These are phyloP conservation scores for Pluvialis apricaria DNA, from an alignment of 2,113 vertebrate genomes.

Conservation along the genomic window DNA sequence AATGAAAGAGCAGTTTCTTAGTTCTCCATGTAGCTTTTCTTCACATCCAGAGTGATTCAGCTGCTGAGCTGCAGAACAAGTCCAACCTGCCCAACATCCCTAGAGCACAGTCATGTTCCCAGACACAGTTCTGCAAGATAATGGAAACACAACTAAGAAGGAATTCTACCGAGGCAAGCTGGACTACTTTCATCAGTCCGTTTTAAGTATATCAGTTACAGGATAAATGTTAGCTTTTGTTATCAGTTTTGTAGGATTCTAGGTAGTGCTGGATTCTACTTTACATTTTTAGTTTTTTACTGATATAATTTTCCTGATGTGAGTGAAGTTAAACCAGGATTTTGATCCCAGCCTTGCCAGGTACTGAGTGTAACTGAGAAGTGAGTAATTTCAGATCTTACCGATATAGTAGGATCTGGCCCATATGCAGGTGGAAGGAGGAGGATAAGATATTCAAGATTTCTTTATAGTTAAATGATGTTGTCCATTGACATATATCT, in stretches of 20 bases:
- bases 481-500: fast-evolving
- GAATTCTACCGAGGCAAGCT: background rate
- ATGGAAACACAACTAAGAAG: background rate
- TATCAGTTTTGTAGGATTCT: background rate
- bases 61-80: background rate
- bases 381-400: background rate
- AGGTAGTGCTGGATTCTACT: background rate
- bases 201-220: background rate
- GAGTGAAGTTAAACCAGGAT: background rate
- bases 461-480: background rate
- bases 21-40: background rate
- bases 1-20: background rate
- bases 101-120: background rate
- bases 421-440: background rate
- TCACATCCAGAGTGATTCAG: background rate
- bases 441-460: background rate
- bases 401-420: background rate
- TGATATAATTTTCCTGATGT: background rate
- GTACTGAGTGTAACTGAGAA: background rate
- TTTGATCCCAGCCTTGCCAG: background rate
- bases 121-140: background rate
- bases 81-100: background rate
- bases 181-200: fast-evolving
- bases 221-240: background rate
- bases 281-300: background rate